Conservation (phyloP, 2,113 vertebrate genomes). For the Ptilorrhoa leucosticta region DNA sequence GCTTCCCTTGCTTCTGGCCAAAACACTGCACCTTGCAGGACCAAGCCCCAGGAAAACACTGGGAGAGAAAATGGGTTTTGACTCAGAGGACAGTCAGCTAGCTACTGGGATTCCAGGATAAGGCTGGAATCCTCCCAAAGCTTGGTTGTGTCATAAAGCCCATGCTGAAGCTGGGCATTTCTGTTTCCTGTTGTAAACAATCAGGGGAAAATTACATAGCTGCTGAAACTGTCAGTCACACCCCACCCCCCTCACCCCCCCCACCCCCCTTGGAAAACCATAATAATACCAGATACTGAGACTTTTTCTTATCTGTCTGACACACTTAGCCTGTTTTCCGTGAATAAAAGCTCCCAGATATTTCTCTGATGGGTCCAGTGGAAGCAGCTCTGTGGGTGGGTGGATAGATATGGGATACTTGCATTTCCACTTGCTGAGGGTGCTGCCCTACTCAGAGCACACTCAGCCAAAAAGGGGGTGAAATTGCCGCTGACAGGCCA, state of each 20-base stretch:
- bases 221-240: background rate
- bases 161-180: background rate
- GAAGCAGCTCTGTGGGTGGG: background rate
- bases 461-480: background rate
- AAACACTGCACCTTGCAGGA: background rate
- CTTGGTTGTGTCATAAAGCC: background rate
- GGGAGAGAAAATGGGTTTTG: background rate
- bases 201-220: background rate
- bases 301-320: background rate
- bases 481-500: background rate
- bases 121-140: background rate
- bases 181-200: background rate
- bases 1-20: background rate
- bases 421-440: background rate
- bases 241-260: no score
- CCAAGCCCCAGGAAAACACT: background rate
- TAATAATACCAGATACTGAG: background rate
- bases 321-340: background rate
- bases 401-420: background rate
- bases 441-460: background rate
- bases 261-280: background rate
- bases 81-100: background rate
- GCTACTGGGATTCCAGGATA: background rate
- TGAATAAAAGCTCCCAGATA: background rate
- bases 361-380: background rate